These are phyloP conservation scores for Thymelicus sylvestris DNA, from an alignment of 2,888 invertebrate genomes.

Conservation along the genomic window DNA sequence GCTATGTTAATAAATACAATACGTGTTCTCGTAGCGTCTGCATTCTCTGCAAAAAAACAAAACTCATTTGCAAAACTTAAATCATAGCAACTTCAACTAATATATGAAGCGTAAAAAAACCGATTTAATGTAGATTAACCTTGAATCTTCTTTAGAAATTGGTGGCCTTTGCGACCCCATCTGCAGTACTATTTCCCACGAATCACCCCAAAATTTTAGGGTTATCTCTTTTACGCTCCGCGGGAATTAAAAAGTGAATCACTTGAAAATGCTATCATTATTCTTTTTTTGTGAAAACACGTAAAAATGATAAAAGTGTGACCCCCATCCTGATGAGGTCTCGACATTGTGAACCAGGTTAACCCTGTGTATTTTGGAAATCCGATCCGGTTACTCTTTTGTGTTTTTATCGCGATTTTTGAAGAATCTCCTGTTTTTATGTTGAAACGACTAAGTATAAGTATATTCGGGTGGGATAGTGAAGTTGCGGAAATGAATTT, in stretches of 20 bases:
- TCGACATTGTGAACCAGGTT: conserved; percentile 74
- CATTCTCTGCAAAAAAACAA: conserved; percentile 17
- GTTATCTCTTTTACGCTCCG: conserved; percentile 68
- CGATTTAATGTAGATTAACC: conserved; percentile 68
- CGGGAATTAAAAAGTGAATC: conserved; percentile 70
- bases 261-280: conserved; percentile 72
- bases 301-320: conserved; percentile 59
- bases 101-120: conserved; percentile 43
- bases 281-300: conserved; percentile 47
- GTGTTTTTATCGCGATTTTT: conserved; percentile 43
- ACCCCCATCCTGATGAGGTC: conserved; percentile 81
- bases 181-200: conserved; percentile 66
- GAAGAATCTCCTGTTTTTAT: not conserved
- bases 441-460: not conserved
- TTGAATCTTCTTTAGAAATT: conserved; percentile 57
- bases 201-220: conserved; percentile 77
- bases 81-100: conserved; percentile 15
- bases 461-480: conserved; percentile 61
- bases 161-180: conserved; percentile 60
- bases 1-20: too few relatives aligned
- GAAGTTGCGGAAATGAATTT: conserved; percentile 37
- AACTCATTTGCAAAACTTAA: not conserved
- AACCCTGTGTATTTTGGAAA: conserved; percentile 77
- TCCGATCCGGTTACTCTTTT: conserved; percentile 68
- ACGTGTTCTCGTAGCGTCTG: too few relatives aligned